Base-by-base conservation (phyloP, 2,113 vertebrate genomes). In the Labeo catla region DNA sequence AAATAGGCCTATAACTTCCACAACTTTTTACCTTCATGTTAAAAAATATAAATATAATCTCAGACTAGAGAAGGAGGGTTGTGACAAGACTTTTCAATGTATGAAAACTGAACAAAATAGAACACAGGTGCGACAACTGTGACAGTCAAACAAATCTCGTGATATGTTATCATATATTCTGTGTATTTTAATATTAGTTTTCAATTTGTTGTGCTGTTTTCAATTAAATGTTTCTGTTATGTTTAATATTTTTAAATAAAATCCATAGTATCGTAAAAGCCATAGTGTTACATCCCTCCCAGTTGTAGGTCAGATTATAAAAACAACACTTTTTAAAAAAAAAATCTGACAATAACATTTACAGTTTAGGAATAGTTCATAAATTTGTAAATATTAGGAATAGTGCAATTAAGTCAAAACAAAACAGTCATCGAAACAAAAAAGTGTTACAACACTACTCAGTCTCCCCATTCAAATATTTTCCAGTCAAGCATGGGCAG, bases 401-500 rank as follows among this genome's bases (percentile, higher is more conserved):
- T 73, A 73, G 21, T n/a, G 19, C 21, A n/a, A 21, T 43, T 21
- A 76, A 50, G 23, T 28, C 15, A 49, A 59, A 73, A 73, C 7
- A 72, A 45, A 80, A 52, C 83, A 28, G 28, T 28, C 28, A 88
- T 11, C 8, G n/a, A 47, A 13, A 23, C 28, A 13, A 45, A 73
- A 72, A 73, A 1, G 43, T 52, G 70, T 52, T 34, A 76, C 73
- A 76, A 87, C 88, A 81, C 79, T 80, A 39, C 19, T 85, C 34
- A 49, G 39, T 79, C 86, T 89, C 19, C 45, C 39, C 13, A 61
- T 80, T 15, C 54, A 8, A 50, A 49, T 81, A 50, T 81, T 66
- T 81, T 65, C 43, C 59, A 11, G 12, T 65, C 13, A 61, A 61
- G 4, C 16, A 43, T 43, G 34, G 3, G 34, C 57, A 80, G 6